Evolutionary conservation across 2,113 vertebrate genomes (phyloP).

Genomic region (Apaloderma vittatum): DNA sequence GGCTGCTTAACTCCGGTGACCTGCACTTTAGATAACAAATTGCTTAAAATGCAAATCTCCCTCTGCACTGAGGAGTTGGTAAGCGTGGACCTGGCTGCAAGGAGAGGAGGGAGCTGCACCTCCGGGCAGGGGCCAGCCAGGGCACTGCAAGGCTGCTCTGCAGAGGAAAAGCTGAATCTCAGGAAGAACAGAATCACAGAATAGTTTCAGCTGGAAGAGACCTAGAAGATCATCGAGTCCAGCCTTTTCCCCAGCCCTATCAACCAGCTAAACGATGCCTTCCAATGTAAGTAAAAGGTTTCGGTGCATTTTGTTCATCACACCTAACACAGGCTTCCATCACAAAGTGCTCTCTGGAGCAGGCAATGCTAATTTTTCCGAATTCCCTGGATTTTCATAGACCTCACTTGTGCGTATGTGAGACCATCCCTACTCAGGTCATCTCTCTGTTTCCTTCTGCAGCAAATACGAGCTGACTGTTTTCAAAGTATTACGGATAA

Average conservation of each 20-base stretch:
- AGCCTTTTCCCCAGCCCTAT: no score
- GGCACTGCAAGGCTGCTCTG: no score
- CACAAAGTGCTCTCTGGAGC: neutral
- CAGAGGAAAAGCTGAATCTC: no score
- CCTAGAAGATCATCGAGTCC: no score
- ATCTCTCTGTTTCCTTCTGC: neutral
- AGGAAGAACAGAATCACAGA: no score
- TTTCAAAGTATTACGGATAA: neutral
- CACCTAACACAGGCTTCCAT: neutral
- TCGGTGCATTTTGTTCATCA: rapidly evolving
- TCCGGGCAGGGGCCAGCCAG: no score
- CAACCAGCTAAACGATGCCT: no score
- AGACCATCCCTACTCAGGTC: neutral
- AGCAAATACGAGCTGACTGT: neutral
- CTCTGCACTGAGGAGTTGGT: neutral
- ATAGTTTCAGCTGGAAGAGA: no score
- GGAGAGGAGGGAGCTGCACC: neutral
- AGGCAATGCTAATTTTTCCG: neutral
- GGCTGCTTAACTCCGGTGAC: neutral
- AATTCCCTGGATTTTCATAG: neutral
- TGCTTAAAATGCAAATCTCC: neutral
- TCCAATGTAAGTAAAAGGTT: neutral
- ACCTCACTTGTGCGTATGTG: rapidly evolving
- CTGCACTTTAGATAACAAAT: neutral
- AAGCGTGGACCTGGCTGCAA: rapidly evolving